Base-by-base conservation (phyloP, 2,888 invertebrate genomes). In the Oscheius onirici region DNA sequence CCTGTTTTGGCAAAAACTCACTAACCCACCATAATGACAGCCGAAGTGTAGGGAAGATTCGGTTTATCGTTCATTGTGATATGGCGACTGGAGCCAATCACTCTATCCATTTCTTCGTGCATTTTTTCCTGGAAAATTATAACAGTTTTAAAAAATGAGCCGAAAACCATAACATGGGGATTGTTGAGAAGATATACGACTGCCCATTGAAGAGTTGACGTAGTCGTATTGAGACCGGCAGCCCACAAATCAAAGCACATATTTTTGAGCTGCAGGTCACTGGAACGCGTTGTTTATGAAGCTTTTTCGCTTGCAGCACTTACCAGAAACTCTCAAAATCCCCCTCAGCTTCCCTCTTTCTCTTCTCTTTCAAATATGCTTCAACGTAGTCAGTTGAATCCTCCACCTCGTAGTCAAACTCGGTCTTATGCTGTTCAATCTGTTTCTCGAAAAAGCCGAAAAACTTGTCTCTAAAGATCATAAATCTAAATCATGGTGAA, bases 211-310 rank as follows among this genome's bases (percentile, higher is more conserved):
- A 80, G 71, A 1, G 81, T 80, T n/a, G 73, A 73, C 5, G 79
- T 68, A n/a, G 81, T 81, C 13, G 81, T 79, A 34, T 77, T 78
- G 71, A 78, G 71, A 15, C 81, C 81, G 49, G 79, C 80, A n/a
- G 76, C 44, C 80, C 80, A 80, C 49, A 80, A 72, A 70, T 80
- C 80, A 58, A 80, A 77, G 26, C 72, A 75, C 70, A 79, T 67
- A 61, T 75, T 78, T 44, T 60, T 34, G 40, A 80, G 61, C 28
- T 68, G 68, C 1, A 57, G 20, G 6, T 44, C 46, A 57, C 68
- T 68, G 22, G 6, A 68, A 54, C 5, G 34, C 0, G 5, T 34
- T 34, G 34, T 34, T 6, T 34, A 6, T 34, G 34, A 6, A 3
- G 3, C 46, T 8, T 46, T 8, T 46, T 46, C 46, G 3, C 20